Evolutionary conservation across 2,888 invertebrate genomes (phyloP), one percentile per base, ranked within the genome.

Genomic region (Subacronicta megacephala): DNA sequence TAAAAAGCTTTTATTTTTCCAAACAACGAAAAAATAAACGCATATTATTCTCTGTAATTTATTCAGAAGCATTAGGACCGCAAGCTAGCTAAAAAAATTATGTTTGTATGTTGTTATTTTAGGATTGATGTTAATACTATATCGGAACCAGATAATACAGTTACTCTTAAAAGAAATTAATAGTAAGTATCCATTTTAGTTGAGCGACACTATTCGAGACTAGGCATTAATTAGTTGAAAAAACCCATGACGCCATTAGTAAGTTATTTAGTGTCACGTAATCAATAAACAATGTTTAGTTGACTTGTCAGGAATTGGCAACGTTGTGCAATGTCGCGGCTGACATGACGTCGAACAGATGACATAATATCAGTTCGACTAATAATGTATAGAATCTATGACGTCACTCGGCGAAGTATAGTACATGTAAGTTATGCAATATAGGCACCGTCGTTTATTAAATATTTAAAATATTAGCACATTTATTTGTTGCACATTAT

Each of bases 241-340:
- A 56, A 33, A 16, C 49, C 50, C 37, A 44, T 50, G 40, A 56
- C 37, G 50, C 43, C 35, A 54, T 9, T n/a, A 0, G 7, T 7
- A 29, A 13, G 12, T 9, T 41, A 13, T 31, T 36, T 29, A 15
- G 23, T 12, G 12, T 9, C 10, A 12, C 4, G 7, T 58, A 16
- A 44, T 47, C 1, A 16, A 26, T 15, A 59, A 16, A 9, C 23
- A 15, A n/a, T 16, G 31, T 52, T 42, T 40, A 16, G 38, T 7
- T 42, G 38, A 49, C 33, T 15, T 17, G 23, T 13, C 50, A 35
- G 15, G 20, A 43, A 15, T 42, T 13, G 15, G 12, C 52, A 10
- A 20, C 18, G 16, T 52, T 50, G 40, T 13, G 36, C 52, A 53
- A 54, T 5, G 26, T 50, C 23, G 17, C 37, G 60, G 66, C 58